Percentiles rank a stretch among this genome's conserved stretches.
Conservation (phyloP, 1,140 invertebrate species). For the Drosophila sproati region DNA sequence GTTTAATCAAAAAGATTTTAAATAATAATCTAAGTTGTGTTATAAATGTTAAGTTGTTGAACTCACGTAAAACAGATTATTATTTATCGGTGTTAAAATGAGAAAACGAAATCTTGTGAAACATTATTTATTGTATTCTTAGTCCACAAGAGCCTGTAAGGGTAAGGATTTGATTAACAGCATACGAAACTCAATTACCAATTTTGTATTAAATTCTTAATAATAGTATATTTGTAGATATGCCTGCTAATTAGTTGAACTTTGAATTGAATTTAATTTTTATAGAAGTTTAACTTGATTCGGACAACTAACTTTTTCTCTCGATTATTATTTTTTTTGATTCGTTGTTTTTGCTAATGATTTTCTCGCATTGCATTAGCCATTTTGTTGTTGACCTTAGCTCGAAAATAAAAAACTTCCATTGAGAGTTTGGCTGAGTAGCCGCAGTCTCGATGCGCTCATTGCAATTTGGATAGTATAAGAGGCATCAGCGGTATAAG, state of each 20-base stretch:
- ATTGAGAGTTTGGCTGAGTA: conserved; percentile 66
- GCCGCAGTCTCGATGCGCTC: conserved; percentile 27
- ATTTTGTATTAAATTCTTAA: too few species aligned
- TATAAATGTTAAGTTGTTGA: too few species aligned
- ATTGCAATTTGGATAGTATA: neutral
- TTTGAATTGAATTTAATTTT: neutral
- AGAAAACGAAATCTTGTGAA: too few species aligned
- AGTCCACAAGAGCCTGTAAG: too few species aligned
- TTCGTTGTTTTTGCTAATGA: conserved; percentile 33
- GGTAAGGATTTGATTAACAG: too few species aligned
- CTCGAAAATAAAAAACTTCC: conserved; percentile 66
- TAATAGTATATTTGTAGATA: neutral
- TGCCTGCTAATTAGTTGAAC: conserved; percentile 20
- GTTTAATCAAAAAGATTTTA: too few species aligned
- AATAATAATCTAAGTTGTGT: too few species aligned
- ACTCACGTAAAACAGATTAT: too few species aligned
- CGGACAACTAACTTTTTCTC: conserved; percentile 14
- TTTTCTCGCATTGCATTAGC: conserved; percentile 51
- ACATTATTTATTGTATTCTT: too few species aligned
- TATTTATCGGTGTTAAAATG: too few species aligned
- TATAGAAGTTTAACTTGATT: neutral
- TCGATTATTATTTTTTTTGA: conserved; percentile 5
- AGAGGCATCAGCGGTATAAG: conserved; percentile 1
- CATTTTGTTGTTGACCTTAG: conserved; percentile 78
- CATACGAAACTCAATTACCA: too few species aligned